Percentiles rank a stretch among this genome's conserved stretches.
Conservation (phyloP, 2,797 vertebrate species). For the Danio choprae region DNA sequence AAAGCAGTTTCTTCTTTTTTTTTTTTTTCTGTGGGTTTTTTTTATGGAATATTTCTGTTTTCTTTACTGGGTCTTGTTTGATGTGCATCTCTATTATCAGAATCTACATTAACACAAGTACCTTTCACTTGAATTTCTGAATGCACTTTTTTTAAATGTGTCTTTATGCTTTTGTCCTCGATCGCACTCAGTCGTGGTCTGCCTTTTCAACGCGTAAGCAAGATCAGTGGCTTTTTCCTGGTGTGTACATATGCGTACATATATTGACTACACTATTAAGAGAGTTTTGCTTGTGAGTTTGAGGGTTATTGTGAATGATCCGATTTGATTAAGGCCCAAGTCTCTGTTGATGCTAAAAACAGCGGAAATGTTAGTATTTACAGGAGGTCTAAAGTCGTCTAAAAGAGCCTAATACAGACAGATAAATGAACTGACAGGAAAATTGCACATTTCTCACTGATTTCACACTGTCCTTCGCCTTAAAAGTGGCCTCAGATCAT, state of each 20-base stretch:
- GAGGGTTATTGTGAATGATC: conserved; percentile 2
- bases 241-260: conserved; percentile 38
- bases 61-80: conserved; percentile 59
- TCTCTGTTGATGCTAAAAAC: not conserved
- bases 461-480: conserved; percentile 15
- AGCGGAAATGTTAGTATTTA: not conserved
- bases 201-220: conserved; percentile 80
- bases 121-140: conserved; percentile 40
- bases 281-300: conserved; percentile 28
- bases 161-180: conserved; percentile 63
- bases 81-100: conserved; percentile 64
- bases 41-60: conserved; percentile 57
- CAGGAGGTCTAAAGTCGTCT: not conserved
- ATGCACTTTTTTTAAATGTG: conserved; percentile 69
- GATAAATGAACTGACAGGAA: not conserved
- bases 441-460: no score
- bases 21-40: conserved; percentile 48
- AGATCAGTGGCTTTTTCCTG: conserved; percentile 72
- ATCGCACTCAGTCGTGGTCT: conserved; percentile 70
- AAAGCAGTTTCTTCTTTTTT: conserved; percentile 48
- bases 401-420: not conserved
- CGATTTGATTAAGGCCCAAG: conserved; percentile 18
- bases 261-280: conserved; percentile 33
- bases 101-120: conserved; percentile 62
- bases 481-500: not conserved